Percentiles rank a stretch among this genome's conserved stretches.
Conservation (phyloP, 2,113 vertebrate genomes). For the Petroica traversi region DNA sequence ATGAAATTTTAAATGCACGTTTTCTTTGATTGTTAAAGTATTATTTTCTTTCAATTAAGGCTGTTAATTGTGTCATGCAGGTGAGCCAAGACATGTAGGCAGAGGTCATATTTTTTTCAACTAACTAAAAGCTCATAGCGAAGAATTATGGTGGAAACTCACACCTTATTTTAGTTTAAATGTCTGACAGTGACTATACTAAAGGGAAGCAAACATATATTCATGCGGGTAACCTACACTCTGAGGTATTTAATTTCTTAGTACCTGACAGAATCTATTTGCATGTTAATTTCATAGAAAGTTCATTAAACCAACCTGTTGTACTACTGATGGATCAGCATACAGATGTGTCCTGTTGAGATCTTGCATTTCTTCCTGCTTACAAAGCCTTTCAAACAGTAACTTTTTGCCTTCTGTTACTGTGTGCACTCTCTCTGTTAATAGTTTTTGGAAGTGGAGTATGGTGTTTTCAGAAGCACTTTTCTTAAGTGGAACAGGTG, state of each 20-base stretch:
- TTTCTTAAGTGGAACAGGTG: conserved; percentile 64
- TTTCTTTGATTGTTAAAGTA: background rate
- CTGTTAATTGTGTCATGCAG: background rate
- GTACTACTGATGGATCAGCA: conserved; percentile 20
- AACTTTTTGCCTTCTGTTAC: conserved; percentile 64
- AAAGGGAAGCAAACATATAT: background rate
- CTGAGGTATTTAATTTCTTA: background rate
- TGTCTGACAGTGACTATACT: background rate
- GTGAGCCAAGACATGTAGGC: background rate
- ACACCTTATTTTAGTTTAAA: background rate
- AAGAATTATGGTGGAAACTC: background rate
- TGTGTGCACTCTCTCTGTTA: conserved; percentile 49
- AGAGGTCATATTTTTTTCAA: background rate
- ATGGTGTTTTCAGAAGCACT: conserved; percentile 49
- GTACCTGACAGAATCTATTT: background rate
- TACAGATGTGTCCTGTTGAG: conserved; percentile 29
- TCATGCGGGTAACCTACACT: background rate
- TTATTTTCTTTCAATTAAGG: background rate
- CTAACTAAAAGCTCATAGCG: background rate
- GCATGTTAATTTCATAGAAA: conserved; percentile 37
- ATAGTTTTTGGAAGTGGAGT: conserved; percentile 53
- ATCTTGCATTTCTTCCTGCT: conserved; percentile 58
- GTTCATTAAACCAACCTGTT: conserved; percentile 66
- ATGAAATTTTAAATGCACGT: background rate
- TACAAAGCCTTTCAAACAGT: conserved; percentile 63